These are phyloP conservation scores for Girardinus metallicus DNA, from an alignment of 2,797 vertebrate species.

Conservation along the genomic window DNA sequence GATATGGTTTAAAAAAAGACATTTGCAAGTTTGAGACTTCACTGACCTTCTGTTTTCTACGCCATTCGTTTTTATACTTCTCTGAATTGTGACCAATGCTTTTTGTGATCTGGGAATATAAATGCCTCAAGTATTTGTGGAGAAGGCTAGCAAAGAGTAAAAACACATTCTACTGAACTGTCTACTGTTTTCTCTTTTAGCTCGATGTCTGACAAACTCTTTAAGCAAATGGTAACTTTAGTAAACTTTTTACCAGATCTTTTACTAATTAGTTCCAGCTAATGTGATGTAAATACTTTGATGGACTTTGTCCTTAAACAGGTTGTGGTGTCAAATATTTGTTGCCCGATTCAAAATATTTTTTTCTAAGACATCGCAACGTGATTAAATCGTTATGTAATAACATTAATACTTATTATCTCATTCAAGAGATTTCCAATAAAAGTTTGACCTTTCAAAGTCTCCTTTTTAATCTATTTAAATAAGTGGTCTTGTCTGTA, in stretches of 20 bases:
- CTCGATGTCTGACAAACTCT: constrained; percentile 52
- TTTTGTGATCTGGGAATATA: constrained; percentile 16
- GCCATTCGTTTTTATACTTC: constrained; percentile 2
- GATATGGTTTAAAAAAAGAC: neutral
- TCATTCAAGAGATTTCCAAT: neutral
- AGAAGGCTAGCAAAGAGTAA: constrained; percentile 50
- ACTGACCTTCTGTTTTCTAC: neutral
- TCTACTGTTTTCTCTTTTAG: constrained; percentile 57
- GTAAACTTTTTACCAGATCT: constrained; percentile 1
- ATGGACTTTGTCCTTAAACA: neutral
- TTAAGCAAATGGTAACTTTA: constrained; percentile 54
- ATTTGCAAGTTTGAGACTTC: constrained; percentile 11
- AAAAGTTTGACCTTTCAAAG: neutral
- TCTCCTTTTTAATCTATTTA: neutral
- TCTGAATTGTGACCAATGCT: neutral
- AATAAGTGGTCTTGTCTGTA: neutral
- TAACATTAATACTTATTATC: neutral
- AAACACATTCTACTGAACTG: constrained; percentile 51
- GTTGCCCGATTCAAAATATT: neutral
- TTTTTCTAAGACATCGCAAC: neutral
- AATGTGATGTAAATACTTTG: neutral
- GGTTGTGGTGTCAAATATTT: neutral
- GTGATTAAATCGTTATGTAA: neutral
- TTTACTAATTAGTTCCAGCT: neutral
- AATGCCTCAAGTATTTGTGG: constrained; percentile 18